A percentile compares a stretch with the other conserved stretches of the same genome.
phyloP scores from a whole-genome alignment of 2,888 invertebrate genomes.

The Eilema sororculum region DNA sequence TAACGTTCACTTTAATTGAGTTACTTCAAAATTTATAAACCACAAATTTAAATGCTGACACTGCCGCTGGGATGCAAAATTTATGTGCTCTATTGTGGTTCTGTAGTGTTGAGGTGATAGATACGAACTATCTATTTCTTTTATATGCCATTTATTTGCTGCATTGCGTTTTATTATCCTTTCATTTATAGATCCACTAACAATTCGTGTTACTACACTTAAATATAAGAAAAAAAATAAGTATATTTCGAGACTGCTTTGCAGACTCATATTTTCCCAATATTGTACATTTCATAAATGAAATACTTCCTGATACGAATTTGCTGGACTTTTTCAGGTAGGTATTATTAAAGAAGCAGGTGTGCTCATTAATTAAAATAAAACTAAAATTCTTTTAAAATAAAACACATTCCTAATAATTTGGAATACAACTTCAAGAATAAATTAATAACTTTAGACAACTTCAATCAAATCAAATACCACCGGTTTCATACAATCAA shows the following conservation, averaged over 20 bases:
- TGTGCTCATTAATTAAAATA: neutral
- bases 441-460: slow-evolving; percentile 68
- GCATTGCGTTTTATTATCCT: slow-evolving; percentile 24
- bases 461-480: slow-evolving; percentile 62
- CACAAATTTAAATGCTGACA: slow-evolving; percentile 46
- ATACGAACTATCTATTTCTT: slow-evolving; percentile 39
- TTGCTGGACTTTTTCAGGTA: neutral
- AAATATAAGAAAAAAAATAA: neutral
- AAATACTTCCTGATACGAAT: neutral
- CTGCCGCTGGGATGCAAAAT: slow-evolving; percentile 32
- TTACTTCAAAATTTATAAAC: slow-evolving; percentile 57
- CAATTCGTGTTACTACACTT: neutral
- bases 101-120: slow-evolving; percentile 23
- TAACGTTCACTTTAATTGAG: slow-evolving; percentile 58
- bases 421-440: slow-evolving; percentile 61
- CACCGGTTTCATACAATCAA: slow-evolving; percentile 63
- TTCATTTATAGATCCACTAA: neutral
- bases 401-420: slow-evolving; percentile 55
- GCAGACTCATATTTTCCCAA: too few species aligned
- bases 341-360: neutral
- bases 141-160: slow-evolving; percentile 16
- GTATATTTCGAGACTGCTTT: neutral
- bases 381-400: neutral
- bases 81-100: slow-evolving; percentile 34
- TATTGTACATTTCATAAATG: neutral